Percentiles rank a stretch among this genome's conserved stretches.
These are phyloP conservation scores for Dryobota labecula DNA, from an alignment of 2,888 invertebrate species.

Conservation along the genomic window DNA sequence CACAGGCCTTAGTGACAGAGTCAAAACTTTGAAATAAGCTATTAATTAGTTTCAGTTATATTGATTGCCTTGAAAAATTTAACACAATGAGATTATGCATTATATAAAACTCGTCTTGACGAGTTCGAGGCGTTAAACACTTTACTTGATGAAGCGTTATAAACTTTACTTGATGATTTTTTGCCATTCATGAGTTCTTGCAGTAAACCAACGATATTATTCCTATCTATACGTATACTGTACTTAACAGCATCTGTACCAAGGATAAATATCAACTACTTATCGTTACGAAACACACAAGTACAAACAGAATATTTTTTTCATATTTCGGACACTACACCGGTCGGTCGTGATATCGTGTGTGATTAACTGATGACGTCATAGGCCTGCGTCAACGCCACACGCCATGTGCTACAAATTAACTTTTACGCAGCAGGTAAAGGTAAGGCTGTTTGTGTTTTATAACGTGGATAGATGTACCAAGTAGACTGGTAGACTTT, in stretches of 20 bases:
- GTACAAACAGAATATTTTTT: neutral
- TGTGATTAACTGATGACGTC: conserved; percentile 35
- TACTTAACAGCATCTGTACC: neutral
- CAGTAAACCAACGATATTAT: too few species aligned
- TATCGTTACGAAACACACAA: conserved; percentile 8
- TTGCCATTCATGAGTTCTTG: too few species aligned
- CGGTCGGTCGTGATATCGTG: conserved; percentile 18
- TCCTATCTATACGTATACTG: neutral
- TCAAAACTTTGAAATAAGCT: too few species aligned
- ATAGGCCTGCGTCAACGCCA: conserved; percentile 34
- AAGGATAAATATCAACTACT: neutral
- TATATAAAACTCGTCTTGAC: too few species aligned
- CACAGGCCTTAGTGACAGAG: too few species aligned
- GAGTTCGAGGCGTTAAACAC: too few species aligned
- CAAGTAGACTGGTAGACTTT: too few species aligned
- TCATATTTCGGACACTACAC: conserved; percentile 6
- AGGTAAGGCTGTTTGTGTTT: conserved; percentile 8
- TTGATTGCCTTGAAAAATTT: too few species aligned
- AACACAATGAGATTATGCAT: too few species aligned
- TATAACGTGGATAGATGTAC: conserved; percentile 6
- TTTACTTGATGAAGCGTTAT: too few species aligned
- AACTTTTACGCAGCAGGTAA: conserved; percentile 53
- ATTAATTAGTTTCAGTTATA: too few species aligned
- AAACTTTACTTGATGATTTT: too few species aligned
- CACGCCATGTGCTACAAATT: conserved; percentile 53